Conservation (phyloP, 2,797 vertebrate species). For the Pangasius djambal region DNA sequence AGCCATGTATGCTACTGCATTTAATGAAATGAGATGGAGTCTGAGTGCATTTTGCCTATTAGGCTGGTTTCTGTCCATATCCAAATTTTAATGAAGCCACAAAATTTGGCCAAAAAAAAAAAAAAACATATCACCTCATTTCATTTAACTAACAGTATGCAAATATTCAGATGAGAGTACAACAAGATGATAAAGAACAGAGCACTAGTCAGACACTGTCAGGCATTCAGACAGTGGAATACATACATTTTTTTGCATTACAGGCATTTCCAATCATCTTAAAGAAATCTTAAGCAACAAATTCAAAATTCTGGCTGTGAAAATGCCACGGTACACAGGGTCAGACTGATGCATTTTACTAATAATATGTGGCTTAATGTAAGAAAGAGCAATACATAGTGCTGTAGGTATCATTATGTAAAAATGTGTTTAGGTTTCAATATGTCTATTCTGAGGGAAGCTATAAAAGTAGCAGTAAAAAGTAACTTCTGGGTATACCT, state of each 20-base stretch:
- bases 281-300: not conserved
- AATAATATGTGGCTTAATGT: not conserved
- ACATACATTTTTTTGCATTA: not conserved
- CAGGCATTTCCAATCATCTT: not conserved
- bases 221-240: not conserved
- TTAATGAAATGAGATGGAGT: not conserved
- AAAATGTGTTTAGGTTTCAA: not conserved
- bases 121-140: not conserved
- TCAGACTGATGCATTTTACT: not conserved
- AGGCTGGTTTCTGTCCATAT: not conserved
- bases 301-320: no score
- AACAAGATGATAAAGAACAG: not conserved
- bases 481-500: slow-evolving; percentile 75
- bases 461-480: not conserved
- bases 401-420: not conserved
- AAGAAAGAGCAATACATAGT: not conserved
- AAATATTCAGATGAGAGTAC: not conserved
- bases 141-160: not conserved
- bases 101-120: not conserved
- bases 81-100: not conserved
- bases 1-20: not conserved
- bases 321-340: not conserved
- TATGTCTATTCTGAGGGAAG: not conserved
- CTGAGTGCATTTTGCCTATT: not conserved
- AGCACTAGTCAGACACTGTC: not conserved